Evolutionary conservation across 2,113 vertebrate genomes (phyloP), one percentile per base, ranked within the genome.

Genomic region (Calyptomena viridis): DNA sequence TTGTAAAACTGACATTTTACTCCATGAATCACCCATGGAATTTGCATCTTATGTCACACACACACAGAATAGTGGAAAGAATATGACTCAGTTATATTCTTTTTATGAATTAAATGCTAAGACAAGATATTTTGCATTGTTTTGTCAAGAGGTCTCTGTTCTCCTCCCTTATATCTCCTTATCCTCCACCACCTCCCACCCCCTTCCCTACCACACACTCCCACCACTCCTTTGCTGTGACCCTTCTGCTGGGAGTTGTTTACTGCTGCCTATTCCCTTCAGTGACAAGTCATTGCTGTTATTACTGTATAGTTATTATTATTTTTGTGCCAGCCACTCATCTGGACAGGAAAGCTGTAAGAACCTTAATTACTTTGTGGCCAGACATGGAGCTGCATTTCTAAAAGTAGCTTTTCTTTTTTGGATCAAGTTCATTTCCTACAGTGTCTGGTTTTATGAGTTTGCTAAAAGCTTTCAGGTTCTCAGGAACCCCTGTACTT

Each of bases 311-410:
- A 91, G 88, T 93, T 95, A 90, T 94, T 94, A 95, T 96, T 96
- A 95, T 92, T 96, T 93, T 91, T 91, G 87, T 93, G 94, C 87
- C 95, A 95, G 94, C 83, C 78, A 93, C 95, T 97, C 94, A 95
- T 94, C 79, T 96, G 96, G 91, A 90, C 95, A 93, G 88, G 94
- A 96, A 95, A 84, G 92, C 94, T 96, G 95, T 91, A 96, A 92
- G 94, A 90, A 94, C 95, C 93, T 96, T 97, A 97, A 97, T 97
- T 97, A 97, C 89, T 78, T 80, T 96, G 94, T 95, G 94, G 91
- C 94, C 90, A 96, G 97, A 96, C 94, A 71, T 37, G 84, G 74
- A 86, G 75, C 86, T 96, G 0, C 59, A 95, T 90, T 97, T 96
- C 95, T 94, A 96, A 94, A 96, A 96, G 95, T 93, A 96, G 93